Evolutionary conservation across 2,797 vertebrate species (phyloP).

Genomic region (Lutjanus campechanus): DNA sequence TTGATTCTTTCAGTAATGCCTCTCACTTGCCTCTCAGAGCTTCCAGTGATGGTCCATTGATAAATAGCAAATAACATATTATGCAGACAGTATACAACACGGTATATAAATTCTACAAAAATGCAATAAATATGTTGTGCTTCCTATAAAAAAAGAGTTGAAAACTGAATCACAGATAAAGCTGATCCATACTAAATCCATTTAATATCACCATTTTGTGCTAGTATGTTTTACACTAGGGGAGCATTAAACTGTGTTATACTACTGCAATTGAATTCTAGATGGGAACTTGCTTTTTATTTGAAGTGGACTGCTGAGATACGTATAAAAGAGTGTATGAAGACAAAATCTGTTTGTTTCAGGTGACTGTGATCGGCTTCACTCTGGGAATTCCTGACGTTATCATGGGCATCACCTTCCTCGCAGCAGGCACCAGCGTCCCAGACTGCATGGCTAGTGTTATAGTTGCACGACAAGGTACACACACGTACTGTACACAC

Average conservation of each 20-base stretch:
- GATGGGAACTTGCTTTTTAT: not conserved
- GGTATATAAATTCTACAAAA: too few species aligned
- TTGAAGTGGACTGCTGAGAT: not conserved
- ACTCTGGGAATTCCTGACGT: constrained; percentile 96
- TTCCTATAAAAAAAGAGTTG: too few species aligned
- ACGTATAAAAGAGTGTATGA: not conserved
- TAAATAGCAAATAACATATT: too few species aligned
- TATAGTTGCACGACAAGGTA: constrained; percentile 96
- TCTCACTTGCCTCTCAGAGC: too few species aligned
- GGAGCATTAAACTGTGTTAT: not conserved
- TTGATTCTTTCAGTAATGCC: too few species aligned
- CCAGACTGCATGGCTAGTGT: constrained; percentile 98
- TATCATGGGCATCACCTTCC: constrained; percentile 98
- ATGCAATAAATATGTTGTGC: too few species aligned
- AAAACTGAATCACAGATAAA: too few species aligned
- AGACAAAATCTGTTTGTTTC: constrained; percentile 38
- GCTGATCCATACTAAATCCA: too few species aligned
- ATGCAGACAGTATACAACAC: too few species aligned
- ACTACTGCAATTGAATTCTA: not conserved
- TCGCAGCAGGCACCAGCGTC: constrained; percentile 96
- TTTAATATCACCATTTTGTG: not conserved
- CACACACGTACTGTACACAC: constrained; percentile 25
- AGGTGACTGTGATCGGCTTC: constrained; percentile 97
- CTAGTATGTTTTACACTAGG: not conserved
- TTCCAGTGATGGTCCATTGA: too few species aligned